These are phyloP conservation scores for Cyclargus thomasi DNA, from an alignment of 1,140 invertebrate genomes.

Conservation along the genomic window DNA sequence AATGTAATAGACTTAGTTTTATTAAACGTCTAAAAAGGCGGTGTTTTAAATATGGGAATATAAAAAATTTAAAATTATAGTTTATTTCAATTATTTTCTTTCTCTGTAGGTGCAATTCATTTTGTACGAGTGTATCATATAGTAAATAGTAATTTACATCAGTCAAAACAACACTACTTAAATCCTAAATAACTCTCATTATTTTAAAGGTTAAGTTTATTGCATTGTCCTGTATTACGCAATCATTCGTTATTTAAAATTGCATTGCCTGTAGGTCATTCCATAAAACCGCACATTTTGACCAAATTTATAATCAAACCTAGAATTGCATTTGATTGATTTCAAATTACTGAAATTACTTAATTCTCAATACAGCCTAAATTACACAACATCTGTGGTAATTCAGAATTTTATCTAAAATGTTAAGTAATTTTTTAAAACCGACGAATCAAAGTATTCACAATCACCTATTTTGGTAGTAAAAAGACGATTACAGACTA, in stretches of 20 bases:
- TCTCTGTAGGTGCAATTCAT: no score
- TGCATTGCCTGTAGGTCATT: not conserved
- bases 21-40: not conserved
- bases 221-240: slow-evolving; percentile 5
- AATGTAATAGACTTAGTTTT: slow-evolving; percentile 6
- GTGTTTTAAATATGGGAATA: not conserved
- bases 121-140: no score
- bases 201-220: not conserved
- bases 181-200: not conserved
- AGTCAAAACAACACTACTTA: not conserved
- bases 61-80: no score
- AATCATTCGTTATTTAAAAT: not conserved
- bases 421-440: not conserved
- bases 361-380: not conserved
- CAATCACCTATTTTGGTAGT: no score
- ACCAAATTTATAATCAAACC: not conserved
- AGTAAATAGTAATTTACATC: not conserved
- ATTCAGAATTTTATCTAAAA: not conserved
- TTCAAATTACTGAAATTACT: not conserved
- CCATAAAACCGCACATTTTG: not conserved
- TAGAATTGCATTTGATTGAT: not conserved
- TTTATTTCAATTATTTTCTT: no score
- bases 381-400: not conserved
- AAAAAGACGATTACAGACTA: no score
- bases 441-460: no score